A percentile compares a stretch with the other conserved stretches of the same genome.
Conservation (phyloP, 2,113 vertebrate species). For the Myotis brandtii region DNA sequence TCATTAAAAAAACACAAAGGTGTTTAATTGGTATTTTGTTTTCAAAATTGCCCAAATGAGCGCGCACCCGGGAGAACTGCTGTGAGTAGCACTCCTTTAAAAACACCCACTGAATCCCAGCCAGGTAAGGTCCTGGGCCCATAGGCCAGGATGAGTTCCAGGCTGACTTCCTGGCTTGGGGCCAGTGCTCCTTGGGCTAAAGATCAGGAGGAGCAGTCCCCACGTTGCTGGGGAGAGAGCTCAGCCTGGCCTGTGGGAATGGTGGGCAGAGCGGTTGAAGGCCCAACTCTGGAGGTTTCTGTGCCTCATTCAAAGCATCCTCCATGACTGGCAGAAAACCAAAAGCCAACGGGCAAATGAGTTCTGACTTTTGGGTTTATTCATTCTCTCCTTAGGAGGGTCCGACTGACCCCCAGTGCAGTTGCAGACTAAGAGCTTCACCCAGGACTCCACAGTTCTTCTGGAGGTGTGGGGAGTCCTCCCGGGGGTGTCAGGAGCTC, state of each 20-base stretch:
- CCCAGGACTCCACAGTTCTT: not conserved
- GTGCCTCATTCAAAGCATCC: not conserved
- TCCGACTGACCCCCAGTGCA: no score
- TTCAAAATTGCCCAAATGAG: not conserved
- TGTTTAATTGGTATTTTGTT: not conserved
- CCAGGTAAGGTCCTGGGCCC: not conserved
- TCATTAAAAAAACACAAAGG: not conserved
- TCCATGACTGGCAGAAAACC: not conserved
- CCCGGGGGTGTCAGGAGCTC: not conserved
- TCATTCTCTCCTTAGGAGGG: not conserved
- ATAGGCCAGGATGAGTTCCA: not conserved
- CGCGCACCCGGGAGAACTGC: not conserved
- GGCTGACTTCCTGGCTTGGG: not conserved
- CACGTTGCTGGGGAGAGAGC: accelerated
- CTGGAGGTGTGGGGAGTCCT: not conserved
- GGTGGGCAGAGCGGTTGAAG: not conserved
- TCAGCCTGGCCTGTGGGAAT: no score
- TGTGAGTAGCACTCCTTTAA: not conserved
- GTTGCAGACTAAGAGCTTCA: not conserved
- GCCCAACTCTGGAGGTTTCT: not conserved
- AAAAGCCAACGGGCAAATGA: not conserved
- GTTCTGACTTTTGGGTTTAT: not conserved
- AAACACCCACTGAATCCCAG: not conserved
- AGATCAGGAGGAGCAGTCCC: not conserved
- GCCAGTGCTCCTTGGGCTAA: not conserved